phyloP scores from a whole-genome alignment of 2,888 invertebrate genomes.

The Caenorhabditis virilis region DNA sequence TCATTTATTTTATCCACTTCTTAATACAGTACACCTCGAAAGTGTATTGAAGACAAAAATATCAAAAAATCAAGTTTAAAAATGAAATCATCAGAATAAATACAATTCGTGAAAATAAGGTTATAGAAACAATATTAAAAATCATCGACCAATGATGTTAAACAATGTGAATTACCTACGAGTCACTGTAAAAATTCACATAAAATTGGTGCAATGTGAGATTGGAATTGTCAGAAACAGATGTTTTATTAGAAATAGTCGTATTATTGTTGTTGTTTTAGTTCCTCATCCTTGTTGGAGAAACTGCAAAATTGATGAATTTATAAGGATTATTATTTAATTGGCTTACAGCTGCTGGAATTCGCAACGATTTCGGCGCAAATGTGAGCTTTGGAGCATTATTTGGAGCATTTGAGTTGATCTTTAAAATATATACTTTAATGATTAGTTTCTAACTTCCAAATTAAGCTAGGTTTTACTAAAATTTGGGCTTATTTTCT shows the following conservation, averaged over 20 bases:
- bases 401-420: slow-evolving; percentile 8
- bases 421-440: background rate
- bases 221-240: slow-evolving; percentile 42
- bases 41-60: slow-evolving; percentile 27
- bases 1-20: too few relatives aligned
- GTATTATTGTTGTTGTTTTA: background rate
- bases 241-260: slow-evolving; percentile 3
- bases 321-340: too few relatives aligned
- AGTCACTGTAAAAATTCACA: slow-evolving; percentile 24
- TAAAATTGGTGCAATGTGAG: background rate
- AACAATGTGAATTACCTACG: slow-evolving; percentile 40
- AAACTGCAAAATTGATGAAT: slow-evolving; percentile 16
- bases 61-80: background rate
- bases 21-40: slow-evolving; percentile 30
- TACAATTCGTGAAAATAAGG: too few relatives aligned
- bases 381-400: slow-evolving; percentile 4
- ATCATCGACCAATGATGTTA: too few relatives aligned
- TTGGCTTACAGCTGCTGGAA: slow-evolving; percentile 30
- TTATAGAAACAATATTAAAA: slow-evolving; percentile 5
- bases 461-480: too few relatives aligned
- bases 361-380: slow-evolving; percentile 22
- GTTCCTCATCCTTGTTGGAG: slow-evolving; percentile 23
- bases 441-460: too few relatives aligned
- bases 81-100: slow-evolving; percentile 12
- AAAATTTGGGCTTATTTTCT: too few relatives aligned